Evolutionary conservation across 2,888 invertebrate genomes (phyloP), one percentile per base, ranked within the genome.

Genomic region (Acanthosepion esculentum): DNA sequence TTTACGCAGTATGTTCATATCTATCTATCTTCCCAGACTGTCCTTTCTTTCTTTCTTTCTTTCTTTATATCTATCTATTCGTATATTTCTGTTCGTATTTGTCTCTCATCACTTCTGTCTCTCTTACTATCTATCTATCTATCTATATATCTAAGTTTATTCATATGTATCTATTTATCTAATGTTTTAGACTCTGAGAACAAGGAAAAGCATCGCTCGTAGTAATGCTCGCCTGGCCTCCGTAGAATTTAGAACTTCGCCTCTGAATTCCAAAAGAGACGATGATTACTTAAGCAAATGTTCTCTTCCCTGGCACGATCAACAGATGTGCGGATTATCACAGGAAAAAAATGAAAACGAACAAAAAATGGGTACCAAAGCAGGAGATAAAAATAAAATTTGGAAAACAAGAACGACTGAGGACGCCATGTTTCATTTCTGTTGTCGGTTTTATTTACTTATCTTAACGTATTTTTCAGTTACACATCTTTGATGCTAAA

Each of bases 251-350:
- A 78, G 23, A 78, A 78, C 78, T 78, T 33, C 78, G n/a, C 78
- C 5, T 33, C 33, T 78, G 78, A 78, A 78, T 5, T 15, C 78
- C n/a, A 12, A 78, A 41, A n/a, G n/a, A 78, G 78, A 78, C 2
- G 78, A n/a, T 78, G 78, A 78, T 78, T 78, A 78, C 78, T n/a
- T 33, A 23, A 78, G 78, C 78, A 78, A 78, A n/a, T 78, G 78
- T 78, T 78, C n/a, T 78, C n/a, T 78, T 78, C 78, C 78, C 78
- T 78, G 12, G 78, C 33, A 78, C 33, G n/a, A 78, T n/a, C 78
- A 78, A 78, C 78, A 78, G 78, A 78, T 78, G 78, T 78, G n/a
- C 15, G 78, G n/a, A 78, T 78, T n/a, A 78, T 78, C n/a, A 78
- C 12, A 15, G 0, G 33, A n/a, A 33, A 78, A 78, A 78, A 15